Evolutionary conservation across 2,888 invertebrate genomes (phyloP).

Genomic region (Zygothrica quintamaculata): DNA sequence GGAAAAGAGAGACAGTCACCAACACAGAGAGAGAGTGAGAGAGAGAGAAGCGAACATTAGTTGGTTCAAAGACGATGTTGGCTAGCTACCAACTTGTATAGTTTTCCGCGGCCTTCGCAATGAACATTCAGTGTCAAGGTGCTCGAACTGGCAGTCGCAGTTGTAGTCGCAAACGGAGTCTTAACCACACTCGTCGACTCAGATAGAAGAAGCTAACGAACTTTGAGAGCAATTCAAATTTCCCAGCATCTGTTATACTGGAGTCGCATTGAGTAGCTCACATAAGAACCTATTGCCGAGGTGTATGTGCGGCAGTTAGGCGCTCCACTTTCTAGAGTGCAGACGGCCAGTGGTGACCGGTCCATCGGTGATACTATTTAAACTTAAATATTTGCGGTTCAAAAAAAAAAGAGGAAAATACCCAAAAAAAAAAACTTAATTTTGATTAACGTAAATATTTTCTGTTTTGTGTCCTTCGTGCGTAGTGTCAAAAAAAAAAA

Average conservation of each 20-base stretch:
- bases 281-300: slow-evolving; percentile 73
- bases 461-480: slow-evolving; percentile 60
- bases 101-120: slow-evolving; percentile 77
- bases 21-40: slow-evolving; percentile 17
- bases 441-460: slow-evolving; percentile 14
- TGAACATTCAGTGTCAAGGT: slow-evolving; percentile 76
- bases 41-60: slow-evolving; percentile 18
- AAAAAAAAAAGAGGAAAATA: slow-evolving; percentile 21
- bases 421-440: slow-evolving; percentile 14
- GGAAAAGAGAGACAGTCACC: too few relatives aligned
- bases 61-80: slow-evolving; percentile 1
- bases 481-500: slow-evolving; percentile 33
- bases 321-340: slow-evolving; percentile 77
- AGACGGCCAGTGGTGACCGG: slow-evolving; percentile 64
- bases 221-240: slow-evolving; percentile 64
- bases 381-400: slow-evolving; percentile 30
- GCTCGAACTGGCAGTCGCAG: slow-evolving; percentile 78
- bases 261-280: slow-evolving; percentile 50
- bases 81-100: slow-evolving; percentile 70
- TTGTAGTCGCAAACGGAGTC: slow-evolving; percentile 62
- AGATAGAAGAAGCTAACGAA: slow-evolving; percentile 73
- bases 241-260: slow-evolving; percentile 58
- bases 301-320: slow-evolving; percentile 67
- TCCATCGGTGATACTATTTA: slow-evolving; percentile 50
- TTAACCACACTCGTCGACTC: slow-evolving; percentile 56